Evolutionary conservation across 2,888 invertebrate genomes (phyloP), one percentile per base, ranked within the genome.

Genomic region (Idaea aversata): DNA sequence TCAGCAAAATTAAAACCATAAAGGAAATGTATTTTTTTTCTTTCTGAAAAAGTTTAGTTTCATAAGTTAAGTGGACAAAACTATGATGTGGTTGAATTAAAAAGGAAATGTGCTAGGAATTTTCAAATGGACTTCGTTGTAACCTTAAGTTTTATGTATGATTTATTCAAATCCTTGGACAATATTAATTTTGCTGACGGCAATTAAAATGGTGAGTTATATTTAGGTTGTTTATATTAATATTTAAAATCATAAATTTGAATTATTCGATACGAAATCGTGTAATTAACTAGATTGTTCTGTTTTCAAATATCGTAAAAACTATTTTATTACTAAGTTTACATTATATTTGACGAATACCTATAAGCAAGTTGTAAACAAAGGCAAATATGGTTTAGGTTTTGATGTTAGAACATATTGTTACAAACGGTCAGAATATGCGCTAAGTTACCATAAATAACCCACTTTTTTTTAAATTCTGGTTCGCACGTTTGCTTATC

Each of bases 81-180:
- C 34, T 16, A 59, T 59, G 70, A 72, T 76, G 77, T 81, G 83
- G 70, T 76, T 75, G 73, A 73, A 78, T 7, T 13, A 47, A 47
- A 47, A 47, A 47, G 47, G 10, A 80, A 83, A 82, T 86, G 85
- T 75, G 76, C 74, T 83, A 81, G 76, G 66, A 72, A 47, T 82
- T 85, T 84, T 88, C 88, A 86, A 89, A 90, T 85, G 90, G 87
- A 88, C 87, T 85, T 77, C 85, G 90, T 86, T 88, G 76, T 83
- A 82, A 83, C 80, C 85, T 86, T 80, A 88, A 88, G 79, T 88
- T 93, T 88, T 90, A 93, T 93, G 92, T 91, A 93, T 93, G 92
- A 92, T 91, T 93, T 92, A 92, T 93, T 90, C 88, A 92, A 91
- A 83, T 88, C 85, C 84, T 88, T 88, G 92, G 92, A 91, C 83